Evolutionary conservation across 2,888 invertebrate species (phyloP).

Genomic region (Hedya salicella): DNA sequence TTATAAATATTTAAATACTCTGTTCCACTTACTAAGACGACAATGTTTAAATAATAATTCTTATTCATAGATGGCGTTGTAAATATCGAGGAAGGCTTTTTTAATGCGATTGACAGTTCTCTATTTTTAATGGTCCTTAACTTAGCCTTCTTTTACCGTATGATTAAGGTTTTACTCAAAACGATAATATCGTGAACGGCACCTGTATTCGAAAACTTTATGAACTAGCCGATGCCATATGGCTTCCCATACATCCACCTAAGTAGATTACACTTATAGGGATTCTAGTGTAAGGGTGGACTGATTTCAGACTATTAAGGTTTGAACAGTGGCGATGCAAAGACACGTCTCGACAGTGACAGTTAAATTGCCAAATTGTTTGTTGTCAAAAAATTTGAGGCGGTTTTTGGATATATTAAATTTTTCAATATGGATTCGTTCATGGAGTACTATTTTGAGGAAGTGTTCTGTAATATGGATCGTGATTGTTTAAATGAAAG

Average conservation of each 20-base stretch:
- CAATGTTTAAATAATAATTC: too few relatives aligned
- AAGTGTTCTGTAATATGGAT: constrained; percentile 88
- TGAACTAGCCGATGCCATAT: constrained; percentile 46
- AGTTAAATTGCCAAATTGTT: constrained; percentile 8
- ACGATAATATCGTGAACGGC: background rate
- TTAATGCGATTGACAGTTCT: too few relatives aligned
- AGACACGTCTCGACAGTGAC: constrained; percentile 1
- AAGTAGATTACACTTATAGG: constrained; percentile 74
- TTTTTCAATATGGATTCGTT: constrained; percentile 88
- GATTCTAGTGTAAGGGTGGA: constrained; percentile 56
- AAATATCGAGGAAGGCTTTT: too few relatives aligned
- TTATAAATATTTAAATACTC: too few relatives aligned
- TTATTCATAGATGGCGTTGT: too few relatives aligned
- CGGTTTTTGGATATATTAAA: background rate
- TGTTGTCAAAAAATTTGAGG: constrained; percentile 11
- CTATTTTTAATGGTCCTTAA: too few relatives aligned
- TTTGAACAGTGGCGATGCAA: constrained; percentile 39
- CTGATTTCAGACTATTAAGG: constrained; percentile 63
- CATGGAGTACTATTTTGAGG: constrained; percentile 92
- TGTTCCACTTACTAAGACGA: too few relatives aligned
- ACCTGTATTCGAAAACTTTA: constrained; percentile 21
- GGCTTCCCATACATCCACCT: constrained; percentile 66
- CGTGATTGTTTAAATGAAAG: constrained; percentile 90
- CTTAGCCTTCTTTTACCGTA: too few relatives aligned
- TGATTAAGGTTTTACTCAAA: background rate